Conservation (phyloP, 2,888 invertebrate species). For the Temnothorax rugatulus region DNA sequence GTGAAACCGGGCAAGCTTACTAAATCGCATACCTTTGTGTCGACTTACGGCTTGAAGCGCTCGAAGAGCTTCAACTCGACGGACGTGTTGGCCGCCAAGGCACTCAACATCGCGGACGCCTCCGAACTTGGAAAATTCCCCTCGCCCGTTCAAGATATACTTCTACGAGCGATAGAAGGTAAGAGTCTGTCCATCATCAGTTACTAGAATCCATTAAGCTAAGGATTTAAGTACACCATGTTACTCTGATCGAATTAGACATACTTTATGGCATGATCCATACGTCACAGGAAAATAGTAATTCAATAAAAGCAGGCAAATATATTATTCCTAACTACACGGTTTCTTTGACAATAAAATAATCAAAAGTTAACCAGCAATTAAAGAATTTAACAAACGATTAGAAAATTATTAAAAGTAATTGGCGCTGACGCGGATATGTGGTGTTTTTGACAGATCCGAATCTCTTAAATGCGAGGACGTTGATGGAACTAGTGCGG, state of each 20-base stretch:
- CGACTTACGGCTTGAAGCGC: constrained; percentile 89
- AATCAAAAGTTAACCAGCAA: background rate
- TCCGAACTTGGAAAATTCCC: constrained; percentile 93
- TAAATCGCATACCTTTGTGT: constrained; percentile 84
- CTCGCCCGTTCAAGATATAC: constrained; percentile 90
- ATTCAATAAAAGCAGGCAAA: background rate
- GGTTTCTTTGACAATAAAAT: background rate
- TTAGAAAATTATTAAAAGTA: background rate
- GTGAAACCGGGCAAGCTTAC: constrained; percentile 82
- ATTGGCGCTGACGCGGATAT: background rate
- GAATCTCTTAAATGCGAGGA: constrained; percentile 91
- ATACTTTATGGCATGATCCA: background rate
- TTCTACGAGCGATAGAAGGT: constrained; percentile 92
- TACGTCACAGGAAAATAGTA: background rate
- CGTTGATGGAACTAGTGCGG: constrained; percentile 94
- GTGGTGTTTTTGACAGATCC: constrained; percentile 88
- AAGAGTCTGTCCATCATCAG: constrained; percentile 31
- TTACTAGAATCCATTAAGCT: background rate
- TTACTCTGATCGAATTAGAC: background rate
- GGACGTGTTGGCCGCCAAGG: constrained; percentile 90
- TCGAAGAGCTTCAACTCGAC: constrained; percentile 94
- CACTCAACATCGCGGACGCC: constrained; percentile 87
- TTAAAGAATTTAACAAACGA: background rate
- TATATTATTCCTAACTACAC: background rate
- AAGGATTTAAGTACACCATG: background rate